Conservation (phyloP, 1,140 invertebrate genomes). For the Lutraria rhynchaena region DNA sequence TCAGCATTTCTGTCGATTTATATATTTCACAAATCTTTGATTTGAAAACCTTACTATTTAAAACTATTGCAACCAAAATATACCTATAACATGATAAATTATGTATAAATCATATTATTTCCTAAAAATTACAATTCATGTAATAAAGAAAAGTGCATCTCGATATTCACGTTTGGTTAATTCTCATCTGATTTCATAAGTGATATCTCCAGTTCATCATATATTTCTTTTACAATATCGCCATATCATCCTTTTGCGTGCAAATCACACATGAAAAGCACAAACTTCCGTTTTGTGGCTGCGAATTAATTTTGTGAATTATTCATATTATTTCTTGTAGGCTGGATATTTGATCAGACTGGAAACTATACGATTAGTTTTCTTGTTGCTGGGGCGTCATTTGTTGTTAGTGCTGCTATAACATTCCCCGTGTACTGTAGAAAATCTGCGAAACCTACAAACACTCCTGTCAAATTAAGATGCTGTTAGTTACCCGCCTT, state of each 20-base stretch:
- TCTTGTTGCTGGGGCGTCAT: background rate
- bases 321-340: background rate
- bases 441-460: no score
- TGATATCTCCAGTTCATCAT: background rate
- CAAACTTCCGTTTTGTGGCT: background rate
- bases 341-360: slow-evolving; percentile 11
- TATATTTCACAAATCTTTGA: no score
- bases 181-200: background rate
- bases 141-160: background rate
- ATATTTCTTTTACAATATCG: background rate
- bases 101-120: no score
- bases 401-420: background rate
- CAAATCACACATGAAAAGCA: no score
- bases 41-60: no score
- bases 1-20: no score
- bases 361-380: slow-evolving; percentile 13
- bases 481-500: no score
- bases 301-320: background rate
- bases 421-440: slow-evolving; percentile 1
- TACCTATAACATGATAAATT: no score
- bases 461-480: no score
- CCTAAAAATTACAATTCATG: no score
- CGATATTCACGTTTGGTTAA: background rate
- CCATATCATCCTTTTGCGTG: background rate
- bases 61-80: no score